phyloP scores from a whole-genome alignment of 1,140 invertebrate species.

The Trissolcus basalis region DNA sequence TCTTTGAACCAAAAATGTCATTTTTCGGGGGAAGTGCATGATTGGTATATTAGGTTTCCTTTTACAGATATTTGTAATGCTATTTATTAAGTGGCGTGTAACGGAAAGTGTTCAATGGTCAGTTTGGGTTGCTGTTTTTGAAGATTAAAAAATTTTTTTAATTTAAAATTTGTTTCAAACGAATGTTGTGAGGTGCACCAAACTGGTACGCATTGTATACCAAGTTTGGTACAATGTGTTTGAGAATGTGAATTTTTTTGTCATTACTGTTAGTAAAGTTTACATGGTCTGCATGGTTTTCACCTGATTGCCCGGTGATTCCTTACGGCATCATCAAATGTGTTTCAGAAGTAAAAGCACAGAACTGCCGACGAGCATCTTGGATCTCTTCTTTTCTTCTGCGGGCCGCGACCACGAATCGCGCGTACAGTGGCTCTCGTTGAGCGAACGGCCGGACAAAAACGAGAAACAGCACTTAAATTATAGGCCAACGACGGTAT shows the following conservation, averaged over 20 bases:
- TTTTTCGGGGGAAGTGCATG: no score
- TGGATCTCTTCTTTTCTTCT: constrained; percentile 24
- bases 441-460: constrained; percentile 46
- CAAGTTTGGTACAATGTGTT: not conserved
- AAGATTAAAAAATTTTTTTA: no score
- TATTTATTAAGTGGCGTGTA: no score
- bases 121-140: no score
- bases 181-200: no score
- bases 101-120: no score
- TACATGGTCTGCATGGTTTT: constrained; percentile 29
- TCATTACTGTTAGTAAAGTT: constrained; percentile 50
- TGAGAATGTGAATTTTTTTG: constrained; percentile 14
- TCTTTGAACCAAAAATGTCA: no score
- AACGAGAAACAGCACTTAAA: constrained; percentile 61
- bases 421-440: constrained; percentile 50
- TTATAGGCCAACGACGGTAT: constrained; percentile 61
- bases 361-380: constrained; percentile 27
- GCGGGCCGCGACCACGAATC: constrained; percentile 32
- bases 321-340: constrained; percentile 44
- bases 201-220: no score
- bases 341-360: constrained; percentile 46
- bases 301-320: constrained; percentile 54
- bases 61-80: no score
- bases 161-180: no score
- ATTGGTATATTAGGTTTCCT: no score